Base-by-base conservation (phyloP, 2,888 invertebrate genomes). In the Campoplex capitator region DNA sequence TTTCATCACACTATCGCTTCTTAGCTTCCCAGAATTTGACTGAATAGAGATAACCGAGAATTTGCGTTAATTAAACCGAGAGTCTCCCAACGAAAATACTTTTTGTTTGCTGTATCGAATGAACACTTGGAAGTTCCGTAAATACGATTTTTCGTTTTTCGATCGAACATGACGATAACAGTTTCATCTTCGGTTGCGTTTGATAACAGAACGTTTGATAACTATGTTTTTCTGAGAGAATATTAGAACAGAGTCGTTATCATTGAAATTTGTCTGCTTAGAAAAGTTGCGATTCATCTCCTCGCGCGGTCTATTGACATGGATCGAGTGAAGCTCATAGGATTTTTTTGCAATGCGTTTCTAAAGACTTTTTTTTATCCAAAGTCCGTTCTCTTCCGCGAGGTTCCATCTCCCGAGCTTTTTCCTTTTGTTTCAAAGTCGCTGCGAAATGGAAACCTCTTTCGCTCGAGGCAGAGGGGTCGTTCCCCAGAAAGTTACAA, bases 361-460 rank as follows among this genome's bases (percentile, higher is more conserved):
- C 16, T 32, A 16, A 62, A 62, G 7, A 62, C 28, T 32, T 1
- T 38, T 38, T 62, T 62, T 62, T 62, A 62, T 62, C 62, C 28
- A 32, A 28, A 62, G 32, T 62, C 32, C 32, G 23, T n/a, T 68
- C n/a, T 42, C 38, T 35, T 35, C 54, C 23, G 16, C 38, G n/a
- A 16, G 18, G 32, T 48, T 76, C 42, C 58, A 38, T 51, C 51
- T 76, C 65, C 45, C 78, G n/a, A 23, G 23, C 42, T 74, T 54
- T 68, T 65, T 51, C 2, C 68, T 68, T 38, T 23, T 68, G 68
- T 38, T 68, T 3, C 9, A 42, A 68, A 38, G 68, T 62, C 62
- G 76, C 80, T 76, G 62, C 62, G 62, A 62, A 83, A 83, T 83
- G 86, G 71, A 81, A 84, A 73, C 70, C 81, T 38, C 58, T 38